Evolutionary conservation across 2,113 vertebrate genomes (phyloP).

Genomic region (Noturus placidus): DNA sequence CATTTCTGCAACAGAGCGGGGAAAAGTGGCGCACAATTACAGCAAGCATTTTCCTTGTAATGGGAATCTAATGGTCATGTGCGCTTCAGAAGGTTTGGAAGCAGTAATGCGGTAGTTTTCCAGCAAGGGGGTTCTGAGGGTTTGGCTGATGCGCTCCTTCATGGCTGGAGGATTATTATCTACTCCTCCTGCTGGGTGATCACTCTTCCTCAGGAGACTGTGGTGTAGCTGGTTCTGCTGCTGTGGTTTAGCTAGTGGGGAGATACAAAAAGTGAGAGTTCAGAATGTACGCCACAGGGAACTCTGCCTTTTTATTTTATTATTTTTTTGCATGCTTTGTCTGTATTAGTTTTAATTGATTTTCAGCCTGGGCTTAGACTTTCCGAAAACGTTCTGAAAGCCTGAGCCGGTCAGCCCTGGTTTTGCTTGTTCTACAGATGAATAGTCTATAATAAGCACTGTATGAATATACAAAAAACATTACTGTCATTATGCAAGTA

Average conservation of each 20-base stretch:
- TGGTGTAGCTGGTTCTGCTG: slow-evolving; percentile 5
- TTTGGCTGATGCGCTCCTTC: neutral
- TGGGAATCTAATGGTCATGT: slow-evolving; percentile 44
- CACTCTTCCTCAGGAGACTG: slow-evolving; percentile 23
- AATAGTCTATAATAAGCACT: too few species aligned
- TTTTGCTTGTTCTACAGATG: neutral
- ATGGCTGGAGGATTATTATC: slow-evolving; percentile 17
- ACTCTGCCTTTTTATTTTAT: neutral
- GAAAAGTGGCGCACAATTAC: slow-evolving; percentile 39
- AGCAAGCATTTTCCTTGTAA: slow-evolving; percentile 45
- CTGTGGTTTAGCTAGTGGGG: slow-evolving; percentile 20
- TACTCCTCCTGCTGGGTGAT: slow-evolving; percentile 35
- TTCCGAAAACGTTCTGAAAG: neutral
- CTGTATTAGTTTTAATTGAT: slow-evolving; percentile 24
- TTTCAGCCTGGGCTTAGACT: slow-evolving; percentile 2
- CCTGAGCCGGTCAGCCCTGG: neutral
- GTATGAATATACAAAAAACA: neutral
- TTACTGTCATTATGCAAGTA: too few species aligned
- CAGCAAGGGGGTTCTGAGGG: slow-evolving; percentile 2
- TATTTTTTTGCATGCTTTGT: neutral
- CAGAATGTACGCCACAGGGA: neutral
- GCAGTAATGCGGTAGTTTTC: slow-evolving; percentile 22
- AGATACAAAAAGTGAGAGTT: slow-evolving; percentile 10
- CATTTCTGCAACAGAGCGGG: slow-evolving; percentile 5
- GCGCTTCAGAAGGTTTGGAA: slow-evolving; percentile 26